These are phyloP conservation scores for Tenebrosternarchus preto DNA, from an alignment of 2,113 vertebrate species.

Conservation along the genomic window DNA sequence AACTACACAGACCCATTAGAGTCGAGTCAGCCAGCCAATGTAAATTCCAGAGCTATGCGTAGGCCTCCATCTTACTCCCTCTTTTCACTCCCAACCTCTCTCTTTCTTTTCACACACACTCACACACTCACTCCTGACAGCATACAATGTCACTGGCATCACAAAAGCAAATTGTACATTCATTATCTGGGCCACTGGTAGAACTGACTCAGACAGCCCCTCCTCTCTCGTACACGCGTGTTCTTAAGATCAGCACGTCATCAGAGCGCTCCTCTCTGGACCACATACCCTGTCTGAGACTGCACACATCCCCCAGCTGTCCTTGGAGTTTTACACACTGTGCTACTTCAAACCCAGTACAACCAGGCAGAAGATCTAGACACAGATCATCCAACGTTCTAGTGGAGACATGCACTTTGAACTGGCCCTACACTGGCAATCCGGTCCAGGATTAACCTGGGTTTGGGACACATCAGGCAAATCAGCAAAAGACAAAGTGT, in stretches of 20 bases:
- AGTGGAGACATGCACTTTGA: too few relatives aligned
- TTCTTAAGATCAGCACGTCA: conserved; percentile 66
- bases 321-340: conserved; percentile 7
- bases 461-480: too few relatives aligned
- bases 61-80: not conserved
- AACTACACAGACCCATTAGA: conserved; percentile 14
- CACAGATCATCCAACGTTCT: too few relatives aligned
- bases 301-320: conserved; percentile 39
- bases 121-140: not conserved
- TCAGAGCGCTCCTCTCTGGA: conserved; percentile 54
- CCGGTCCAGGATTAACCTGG: too few relatives aligned
- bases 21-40: conserved; percentile 1
- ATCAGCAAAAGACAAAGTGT: too few relatives aligned
- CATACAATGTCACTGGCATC: conserved; percentile 46
- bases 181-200: conserved; percentile 58
- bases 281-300: conserved; percentile 22
- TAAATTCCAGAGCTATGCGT: conserved; percentile 32
- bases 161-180: conserved; percentile 55
- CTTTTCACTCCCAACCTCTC: too few relatives aligned
- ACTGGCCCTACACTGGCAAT: too few relatives aligned
- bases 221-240: not conserved
- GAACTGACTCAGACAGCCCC: conserved; percentile 41
- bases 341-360: conserved; percentile 9
- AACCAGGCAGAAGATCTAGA: conserved; percentile 8
- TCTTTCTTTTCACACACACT: not conserved